Conservation (phyloP, 2,797 vertebrate species). For the Mionectes olivaceus region DNA sequence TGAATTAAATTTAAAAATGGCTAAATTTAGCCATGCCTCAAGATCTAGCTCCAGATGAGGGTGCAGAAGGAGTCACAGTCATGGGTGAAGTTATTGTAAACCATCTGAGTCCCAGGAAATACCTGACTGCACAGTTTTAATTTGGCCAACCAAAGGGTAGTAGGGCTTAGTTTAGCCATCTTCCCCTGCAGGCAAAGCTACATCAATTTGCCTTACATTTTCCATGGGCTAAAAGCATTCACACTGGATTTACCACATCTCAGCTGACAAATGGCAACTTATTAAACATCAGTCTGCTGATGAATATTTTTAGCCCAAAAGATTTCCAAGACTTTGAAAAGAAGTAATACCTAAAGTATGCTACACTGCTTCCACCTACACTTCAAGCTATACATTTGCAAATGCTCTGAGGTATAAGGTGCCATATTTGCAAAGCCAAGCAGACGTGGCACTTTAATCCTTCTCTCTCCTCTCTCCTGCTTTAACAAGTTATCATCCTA, state of each 20-base stretch:
- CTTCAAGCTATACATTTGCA: conserved; percentile 13
- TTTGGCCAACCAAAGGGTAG: neutral
- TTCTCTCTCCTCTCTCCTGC: neutral
- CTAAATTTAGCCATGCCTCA: conserved; percentile 19
- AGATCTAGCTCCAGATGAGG: conserved; percentile 9
- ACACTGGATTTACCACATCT: conserved; percentile 22
- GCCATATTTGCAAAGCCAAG: conserved; percentile 29
- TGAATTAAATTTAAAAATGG: conserved; percentile 18
- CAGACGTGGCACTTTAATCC: conserved; percentile 28
- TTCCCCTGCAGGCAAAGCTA: neutral
- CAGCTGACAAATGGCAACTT: conserved; percentile 39
- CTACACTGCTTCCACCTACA: neutral
- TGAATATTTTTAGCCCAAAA: conserved; percentile 22
- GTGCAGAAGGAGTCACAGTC: conserved; percentile 16
- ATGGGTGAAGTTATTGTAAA: neutral
- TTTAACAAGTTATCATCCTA: conserved; percentile 14
- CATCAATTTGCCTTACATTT: neutral
- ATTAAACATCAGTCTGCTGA: conserved; percentile 31
- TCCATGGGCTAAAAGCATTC: neutral
- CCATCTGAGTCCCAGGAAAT: conserved; percentile 3
- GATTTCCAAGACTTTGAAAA: conserved; percentile 35
- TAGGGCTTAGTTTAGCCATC: neutral
- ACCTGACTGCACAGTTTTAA: neutral
- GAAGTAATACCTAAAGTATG: neutral
- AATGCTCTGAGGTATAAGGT: conserved; percentile 13